Conservation (phyloP, 2,797 vertebrate species). For the Loriculus beryllinus region DNA sequence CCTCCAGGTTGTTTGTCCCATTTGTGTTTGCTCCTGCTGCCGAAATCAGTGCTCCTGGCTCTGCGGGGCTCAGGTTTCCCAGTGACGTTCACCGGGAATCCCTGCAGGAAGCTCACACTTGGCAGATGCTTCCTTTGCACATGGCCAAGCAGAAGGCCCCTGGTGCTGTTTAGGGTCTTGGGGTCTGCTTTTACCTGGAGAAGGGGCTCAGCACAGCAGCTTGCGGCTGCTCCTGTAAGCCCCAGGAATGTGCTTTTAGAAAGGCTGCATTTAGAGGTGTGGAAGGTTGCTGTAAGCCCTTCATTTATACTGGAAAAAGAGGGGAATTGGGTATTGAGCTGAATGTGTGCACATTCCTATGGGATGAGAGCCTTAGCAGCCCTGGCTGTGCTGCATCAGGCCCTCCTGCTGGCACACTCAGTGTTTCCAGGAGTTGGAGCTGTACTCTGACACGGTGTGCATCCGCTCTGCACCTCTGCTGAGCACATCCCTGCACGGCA, state of each 20-base stretch:
- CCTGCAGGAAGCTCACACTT: not conserved
- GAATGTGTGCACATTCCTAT: rapidly evolving
- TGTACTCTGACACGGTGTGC: rapidly evolving
- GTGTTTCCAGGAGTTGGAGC: rapidly evolving
- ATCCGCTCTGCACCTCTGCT: not conserved
- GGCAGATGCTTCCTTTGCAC: not conserved
- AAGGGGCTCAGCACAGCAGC: not conserved
- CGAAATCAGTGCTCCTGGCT: not conserved
- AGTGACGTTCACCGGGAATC: not conserved
- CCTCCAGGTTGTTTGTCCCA: not conserved
- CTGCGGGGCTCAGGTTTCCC: not conserved
- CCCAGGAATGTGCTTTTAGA: not conserved
- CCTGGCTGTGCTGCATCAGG: not conserved
- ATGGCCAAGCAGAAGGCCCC: not conserved
- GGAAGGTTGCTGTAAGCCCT: not conserved
- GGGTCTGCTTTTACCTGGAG: not conserved
- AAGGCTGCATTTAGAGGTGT: not conserved
- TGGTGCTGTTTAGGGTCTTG: not conserved
- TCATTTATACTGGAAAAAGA: not conserved
- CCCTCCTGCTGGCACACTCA: rapidly evolving
- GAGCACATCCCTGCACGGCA: rapidly evolving
- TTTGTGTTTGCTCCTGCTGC: not conserved
- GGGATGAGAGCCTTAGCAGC: not conserved
- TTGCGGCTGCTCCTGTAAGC: not conserved
- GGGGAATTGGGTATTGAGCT: not conserved